Percentiles rank a stretch among this genome's conserved stretches.
Evolutionary conservation across 1,140 invertebrate species (phyloP).

Genomic region (Propsilocerus akamusi): DNA sequence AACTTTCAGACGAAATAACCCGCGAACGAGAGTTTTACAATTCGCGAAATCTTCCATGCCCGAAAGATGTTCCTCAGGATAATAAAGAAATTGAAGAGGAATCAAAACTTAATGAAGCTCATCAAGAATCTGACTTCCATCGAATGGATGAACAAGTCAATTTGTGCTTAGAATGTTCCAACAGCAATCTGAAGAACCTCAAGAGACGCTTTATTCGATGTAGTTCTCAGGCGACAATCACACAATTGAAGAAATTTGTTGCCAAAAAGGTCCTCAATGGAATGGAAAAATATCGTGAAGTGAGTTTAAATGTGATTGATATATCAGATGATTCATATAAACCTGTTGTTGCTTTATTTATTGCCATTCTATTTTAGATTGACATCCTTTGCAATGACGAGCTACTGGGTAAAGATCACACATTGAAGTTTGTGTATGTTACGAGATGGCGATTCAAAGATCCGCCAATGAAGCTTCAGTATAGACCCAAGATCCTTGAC

Average conservation of each 20-base stretch:
- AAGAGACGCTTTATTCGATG: conserved; percentile 82
- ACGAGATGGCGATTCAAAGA: conserved; percentile 93
- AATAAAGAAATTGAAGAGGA: conserved; percentile 19
- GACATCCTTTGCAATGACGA: conserved; percentile 98
- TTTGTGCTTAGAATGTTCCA: conserved; percentile 73
- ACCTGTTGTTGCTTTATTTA: background rate
- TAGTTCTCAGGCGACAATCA: conserved; percentile 90
- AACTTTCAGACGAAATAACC: conserved; percentile 59
- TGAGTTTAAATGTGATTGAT: conserved; percentile 33
- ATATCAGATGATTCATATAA: background rate
- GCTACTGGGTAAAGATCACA: conserved; percentile 95
- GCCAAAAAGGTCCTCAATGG: conserved; percentile 85
- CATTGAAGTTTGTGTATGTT: conserved; percentile 94
- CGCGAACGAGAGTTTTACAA: conserved; percentile 76
- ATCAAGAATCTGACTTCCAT: conserved; percentile 80
- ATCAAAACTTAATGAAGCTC: conserved; percentile 30
- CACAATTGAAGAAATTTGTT: conserved; percentile 93
- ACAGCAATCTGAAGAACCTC: conserved; percentile 62
- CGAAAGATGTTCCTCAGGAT: conserved; percentile 65
- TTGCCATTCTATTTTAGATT: conserved; percentile 41
- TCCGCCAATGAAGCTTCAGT: conserved; percentile 67
- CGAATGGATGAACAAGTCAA: conserved; percentile 91
- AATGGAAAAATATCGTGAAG: conserved; percentile 89
- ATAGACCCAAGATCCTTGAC: conserved; percentile 43
- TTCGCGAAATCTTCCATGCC: conserved; percentile 63